Evolutionary conservation across 2,797 vertebrate genomes (phyloP).

Genomic region (Acipenser ruthenus): DNA sequence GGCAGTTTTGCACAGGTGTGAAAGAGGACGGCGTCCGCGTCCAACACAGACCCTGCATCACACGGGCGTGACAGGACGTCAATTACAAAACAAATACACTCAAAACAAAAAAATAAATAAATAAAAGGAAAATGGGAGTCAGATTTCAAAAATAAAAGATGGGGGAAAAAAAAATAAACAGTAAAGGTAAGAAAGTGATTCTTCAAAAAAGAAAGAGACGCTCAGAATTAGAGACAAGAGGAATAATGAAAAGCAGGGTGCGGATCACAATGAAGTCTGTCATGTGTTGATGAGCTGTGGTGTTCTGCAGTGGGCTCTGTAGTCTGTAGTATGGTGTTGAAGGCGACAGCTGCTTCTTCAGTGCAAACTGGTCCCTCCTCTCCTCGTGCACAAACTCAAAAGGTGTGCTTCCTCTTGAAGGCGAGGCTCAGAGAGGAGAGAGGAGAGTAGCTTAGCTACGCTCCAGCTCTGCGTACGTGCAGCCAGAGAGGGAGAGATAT

Average conservation of each 20-base stretch:
- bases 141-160: conserved; percentile 9
- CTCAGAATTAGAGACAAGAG: not conserved
- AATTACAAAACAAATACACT: too few relatives aligned
- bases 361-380: not conserved
- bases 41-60: conserved; percentile 97
- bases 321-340: not conserved
- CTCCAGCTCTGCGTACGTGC: too few relatives aligned
- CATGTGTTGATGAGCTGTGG: not conserved
- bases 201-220: not conserved
- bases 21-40: conserved; percentile 83
- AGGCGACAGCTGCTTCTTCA: not conserved
- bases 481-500: too few relatives aligned
- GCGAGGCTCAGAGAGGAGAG: too few relatives aligned
- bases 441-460: too few relatives aligned
- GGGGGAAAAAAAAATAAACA: not conserved
- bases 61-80: conserved; percentile 73
- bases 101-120: conserved; percentile 1
- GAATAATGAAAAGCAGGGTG: too few relatives aligned
- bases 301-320: not conserved
- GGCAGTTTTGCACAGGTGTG: conserved; percentile 74
- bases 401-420: too few relatives aligned
- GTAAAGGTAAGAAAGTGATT: not conserved
- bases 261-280: not conserved
- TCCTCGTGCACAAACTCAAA: too few relatives aligned
- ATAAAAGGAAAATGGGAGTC: not conserved